phyloP scores from a whole-genome alignment of 2,888 invertebrate species.

The Pyrrhosoma nymphula region DNA sequence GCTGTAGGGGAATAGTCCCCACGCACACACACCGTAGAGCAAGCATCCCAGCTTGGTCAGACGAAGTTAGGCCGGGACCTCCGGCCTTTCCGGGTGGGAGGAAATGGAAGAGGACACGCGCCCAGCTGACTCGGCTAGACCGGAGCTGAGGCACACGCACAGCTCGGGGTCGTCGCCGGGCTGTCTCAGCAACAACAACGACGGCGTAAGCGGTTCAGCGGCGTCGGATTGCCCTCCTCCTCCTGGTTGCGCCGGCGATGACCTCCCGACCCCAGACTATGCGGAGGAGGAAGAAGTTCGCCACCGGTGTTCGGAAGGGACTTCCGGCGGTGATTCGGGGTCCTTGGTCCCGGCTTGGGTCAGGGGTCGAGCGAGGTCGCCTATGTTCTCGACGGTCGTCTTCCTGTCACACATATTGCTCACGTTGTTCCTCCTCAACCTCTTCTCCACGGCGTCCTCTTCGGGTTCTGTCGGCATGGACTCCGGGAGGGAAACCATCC shows the following conservation, averaged over 20 bases:
- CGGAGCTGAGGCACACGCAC: not conserved
- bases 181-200: not conserved
- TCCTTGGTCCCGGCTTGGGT: not conserved
- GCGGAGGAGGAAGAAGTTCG: not conserved
- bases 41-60: not conserved
- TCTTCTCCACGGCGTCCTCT: conserved; percentile 69
- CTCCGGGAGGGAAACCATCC: not conserved
- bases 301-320: not conserved
- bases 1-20: not conserved
- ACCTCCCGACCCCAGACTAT: not conserved
- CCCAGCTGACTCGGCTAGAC: not conserved
- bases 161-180: not conserved
- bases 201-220: not conserved
- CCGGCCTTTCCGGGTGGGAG: not conserved
- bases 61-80: not conserved
- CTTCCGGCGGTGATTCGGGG: not conserved
- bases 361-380: not conserved
- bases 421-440: conserved; percentile 74
- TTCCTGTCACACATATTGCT: conserved; percentile 55
- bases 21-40: no score
- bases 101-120: not conserved
- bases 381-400: not conserved
- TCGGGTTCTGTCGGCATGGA: not conserved
- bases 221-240: not conserved
- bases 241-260: not conserved